These are phyloP conservation scores for Heterochromis multidens DNA, from an alignment of 2,113 vertebrate genomes.

Conservation along the genomic window DNA sequence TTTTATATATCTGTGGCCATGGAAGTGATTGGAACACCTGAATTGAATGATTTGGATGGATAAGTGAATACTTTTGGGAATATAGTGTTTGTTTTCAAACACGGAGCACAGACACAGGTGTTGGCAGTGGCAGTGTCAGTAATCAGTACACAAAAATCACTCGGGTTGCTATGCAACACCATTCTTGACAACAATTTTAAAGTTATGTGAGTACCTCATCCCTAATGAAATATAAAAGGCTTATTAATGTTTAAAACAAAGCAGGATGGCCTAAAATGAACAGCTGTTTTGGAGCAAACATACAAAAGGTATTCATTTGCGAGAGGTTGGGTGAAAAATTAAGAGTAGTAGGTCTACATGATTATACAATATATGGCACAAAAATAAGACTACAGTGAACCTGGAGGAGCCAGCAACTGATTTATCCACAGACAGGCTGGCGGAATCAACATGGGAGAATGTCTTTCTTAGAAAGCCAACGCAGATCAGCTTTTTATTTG, in stretches of 20 bases:
- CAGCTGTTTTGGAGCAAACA: not conserved
- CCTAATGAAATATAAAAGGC: not conserved
- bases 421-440: not conserved
- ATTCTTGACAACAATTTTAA: not conserved
- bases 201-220: not conserved
- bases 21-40: too few species aligned
- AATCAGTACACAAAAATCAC: not conserved
- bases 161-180: constrained; percentile 37
- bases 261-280: not conserved
- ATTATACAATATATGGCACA: not conserved
- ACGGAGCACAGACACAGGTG: not conserved
- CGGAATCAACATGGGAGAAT: too few species aligned
- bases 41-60: too few species aligned
- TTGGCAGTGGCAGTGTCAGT: not conserved
- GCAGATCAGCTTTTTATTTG: not conserved
- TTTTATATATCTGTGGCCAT: too few species aligned
- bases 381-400: not conserved
- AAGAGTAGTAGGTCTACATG: not conserved
- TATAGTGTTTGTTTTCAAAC: too few species aligned
- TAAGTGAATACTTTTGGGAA: too few species aligned
- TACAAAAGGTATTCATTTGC: not conserved
- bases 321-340: not conserved
- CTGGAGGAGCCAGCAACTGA: not conserved
- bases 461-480: not conserved
- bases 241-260: not conserved